Evolutionary conservation across 2,888 invertebrate genomes (phyloP), one percentile per base, ranked within the genome.

Genomic region (Torymus auratus): DNA sequence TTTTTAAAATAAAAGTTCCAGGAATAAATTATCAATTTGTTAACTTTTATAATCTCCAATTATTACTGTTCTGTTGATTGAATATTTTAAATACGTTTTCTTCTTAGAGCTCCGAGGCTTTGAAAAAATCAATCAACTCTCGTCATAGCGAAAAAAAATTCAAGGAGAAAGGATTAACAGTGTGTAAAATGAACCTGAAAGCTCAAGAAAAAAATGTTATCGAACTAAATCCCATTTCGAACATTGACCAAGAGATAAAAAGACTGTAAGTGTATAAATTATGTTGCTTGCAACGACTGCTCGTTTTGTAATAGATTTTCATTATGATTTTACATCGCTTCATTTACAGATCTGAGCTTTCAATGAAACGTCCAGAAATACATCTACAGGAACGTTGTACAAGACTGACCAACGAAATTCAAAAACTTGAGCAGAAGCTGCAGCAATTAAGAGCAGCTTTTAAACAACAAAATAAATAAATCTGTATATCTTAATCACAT

Each of bases 281-380:
- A 4, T 41, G 41, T 41, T 41, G 41, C 7, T 41, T 41, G 41
- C 41, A 41, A 41, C 41, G 41, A 41, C 7, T 41, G 5, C 41
- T 41, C 41, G 41, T 7, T 41, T 41, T 41, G 5, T 41, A 41
- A 41, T 41, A 41, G 7, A 5, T 3, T 28, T 28, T 5, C 1
- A 77, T 70, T 64, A 11, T 53, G 41, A 17, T 15, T n/a, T 53
- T 50, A 17, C 50, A n/a, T 65, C 28, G 17, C 67, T 41, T 73
- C 5, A 55, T 55, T 78, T 62, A n/a, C 28, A 81, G 83, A 62
- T 77, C 56, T 15, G 74, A 83, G 23, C 62, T 13, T 12, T 79
- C 65, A 13, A 58, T 81, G 70, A 83, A 77, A 76, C 77, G 70
- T 20, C 70, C 78, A 10, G 73, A 83, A 60, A 76, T 77, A 7